Evolutionary conservation across 1,140 invertebrate species (phyloP).

Genomic region (Arion vulgaris): DNA sequence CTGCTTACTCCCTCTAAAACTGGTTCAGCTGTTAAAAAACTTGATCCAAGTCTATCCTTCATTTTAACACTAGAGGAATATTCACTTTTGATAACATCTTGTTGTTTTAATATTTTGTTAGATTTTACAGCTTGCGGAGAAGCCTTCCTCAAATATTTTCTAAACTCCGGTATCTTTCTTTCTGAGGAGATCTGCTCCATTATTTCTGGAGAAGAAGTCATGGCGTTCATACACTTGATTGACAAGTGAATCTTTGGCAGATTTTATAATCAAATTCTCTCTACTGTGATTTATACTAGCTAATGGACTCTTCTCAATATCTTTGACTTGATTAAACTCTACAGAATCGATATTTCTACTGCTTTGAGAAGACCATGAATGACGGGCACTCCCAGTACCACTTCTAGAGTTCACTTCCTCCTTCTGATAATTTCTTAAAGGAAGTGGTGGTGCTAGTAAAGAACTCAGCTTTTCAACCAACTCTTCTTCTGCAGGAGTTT

Average conservation of each 20-base stretch:
- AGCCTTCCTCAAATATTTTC: constrained; percentile 4
- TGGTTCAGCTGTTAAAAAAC: background rate
- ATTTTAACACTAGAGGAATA: background rate
- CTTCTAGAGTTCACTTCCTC: constrained; percentile 22
- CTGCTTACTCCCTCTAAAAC: background rate
- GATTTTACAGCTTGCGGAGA: background rate
- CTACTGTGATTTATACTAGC: background rate
- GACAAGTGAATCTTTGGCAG: background rate
- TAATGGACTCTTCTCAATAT: background rate
- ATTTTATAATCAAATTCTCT: background rate
- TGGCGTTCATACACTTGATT: background rate
- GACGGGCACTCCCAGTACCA: background rate
- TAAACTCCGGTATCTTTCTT: background rate
- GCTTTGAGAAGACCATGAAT: constrained; percentile 28
- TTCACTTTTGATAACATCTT: background rate
- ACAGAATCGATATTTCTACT: background rate
- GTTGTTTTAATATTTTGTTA: background rate
- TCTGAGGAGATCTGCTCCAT: background rate
- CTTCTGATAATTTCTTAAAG: constrained; percentile 36
- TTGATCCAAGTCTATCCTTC: background rate
- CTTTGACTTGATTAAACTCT: background rate
- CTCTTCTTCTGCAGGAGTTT: constrained; percentile 38
- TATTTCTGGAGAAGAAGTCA: background rate
- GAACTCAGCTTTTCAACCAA: constrained; percentile 38
- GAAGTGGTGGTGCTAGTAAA: constrained; percentile 31